These are phyloP conservation scores for Andinoacara biseriatus DNA, from an alignment of 2,113 vertebrate species.

Conservation along the genomic window DNA sequence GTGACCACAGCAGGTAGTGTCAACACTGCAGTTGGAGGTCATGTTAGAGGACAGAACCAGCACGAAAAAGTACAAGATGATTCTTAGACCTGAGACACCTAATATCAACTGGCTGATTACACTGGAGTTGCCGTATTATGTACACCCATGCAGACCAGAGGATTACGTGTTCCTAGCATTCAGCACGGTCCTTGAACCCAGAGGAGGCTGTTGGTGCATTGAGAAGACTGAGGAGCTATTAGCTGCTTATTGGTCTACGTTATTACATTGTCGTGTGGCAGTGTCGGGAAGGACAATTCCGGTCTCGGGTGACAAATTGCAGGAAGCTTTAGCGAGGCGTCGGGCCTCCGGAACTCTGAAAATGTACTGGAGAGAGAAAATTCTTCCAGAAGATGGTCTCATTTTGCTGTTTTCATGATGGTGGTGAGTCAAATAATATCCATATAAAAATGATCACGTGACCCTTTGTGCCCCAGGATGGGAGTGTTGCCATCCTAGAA, in stretches of 20 bases:
- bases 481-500: neutral
- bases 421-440: neutral
- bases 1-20: neutral
- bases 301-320: slow-evolving; percentile 13
- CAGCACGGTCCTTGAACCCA: neutral
- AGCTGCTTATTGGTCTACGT: slow-evolving; percentile 43
- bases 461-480: neutral
- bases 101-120: slow-evolving; percentile 31
- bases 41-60: slow-evolving; percentile 2
- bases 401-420: neutral
- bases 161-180: slow-evolving; percentile 4
- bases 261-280: slow-evolving; percentile 43
- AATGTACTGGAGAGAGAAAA: neutral
- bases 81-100: slow-evolving; percentile 63
- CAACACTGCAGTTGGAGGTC: neutral
- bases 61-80: slow-evolving; percentile 19
- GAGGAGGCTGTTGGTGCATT: slow-evolving; percentile 21
- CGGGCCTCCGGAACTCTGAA: neutral
- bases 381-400: too few species aligned
- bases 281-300: slow-evolving; percentile 32
- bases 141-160: slow-evolving; percentile 25
- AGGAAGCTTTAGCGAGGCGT: neutral
- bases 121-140: slow-evolving; percentile 20
- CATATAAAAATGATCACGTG: neutral
- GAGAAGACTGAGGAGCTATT: slow-evolving; percentile 54